Evolutionary conservation across 1,140 invertebrate genomes (phyloP).

Genomic region (Leptinotarsa texana): DNA sequence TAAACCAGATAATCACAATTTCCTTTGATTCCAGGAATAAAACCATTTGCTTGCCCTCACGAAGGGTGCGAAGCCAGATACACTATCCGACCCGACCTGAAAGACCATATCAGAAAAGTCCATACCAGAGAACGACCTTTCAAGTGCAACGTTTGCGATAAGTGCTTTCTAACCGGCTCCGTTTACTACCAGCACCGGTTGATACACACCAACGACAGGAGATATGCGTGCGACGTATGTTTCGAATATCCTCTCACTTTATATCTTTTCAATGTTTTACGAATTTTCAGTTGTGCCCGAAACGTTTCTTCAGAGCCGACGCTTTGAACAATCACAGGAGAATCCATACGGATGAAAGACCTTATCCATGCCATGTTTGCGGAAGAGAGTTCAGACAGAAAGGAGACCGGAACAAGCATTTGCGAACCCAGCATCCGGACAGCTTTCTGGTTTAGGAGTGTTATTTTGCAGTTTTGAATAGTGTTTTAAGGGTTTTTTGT

Average conservation of each 20-base stretch:
- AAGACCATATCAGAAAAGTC: conserved; percentile 68
- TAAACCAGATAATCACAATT: no score
- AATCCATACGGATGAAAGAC: conserved; percentile 73
- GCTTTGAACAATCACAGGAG: conserved; percentile 63
- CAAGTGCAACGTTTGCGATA: conserved; percentile 70
- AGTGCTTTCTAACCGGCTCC: conserved; percentile 73
- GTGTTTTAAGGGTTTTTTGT: no score
- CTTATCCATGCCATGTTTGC: conserved; percentile 69
- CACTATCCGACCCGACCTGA: conserved; percentile 68
- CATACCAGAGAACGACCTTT: conserved; percentile 74
- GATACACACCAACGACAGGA: conserved; percentile 80
- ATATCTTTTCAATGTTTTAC: not conserved
- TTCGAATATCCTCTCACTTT: not conserved
- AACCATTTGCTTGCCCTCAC: conserved; percentile 63
- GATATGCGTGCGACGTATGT: conserved; percentile 71
- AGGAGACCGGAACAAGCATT: conserved; percentile 65
- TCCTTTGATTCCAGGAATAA: conserved; percentile 57
- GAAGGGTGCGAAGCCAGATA: conserved; percentile 66
- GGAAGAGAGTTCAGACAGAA: conserved; percentile 68
- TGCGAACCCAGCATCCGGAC: conserved; percentile 60
- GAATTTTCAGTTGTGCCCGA: conserved; percentile 57
- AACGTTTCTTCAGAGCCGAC: conserved; percentile 64
- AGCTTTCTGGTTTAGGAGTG: not conserved
- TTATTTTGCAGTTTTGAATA: no score
- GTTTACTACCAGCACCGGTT: conserved; percentile 74